Conservation (phyloP, 2,888 invertebrate genomes). For the Bombylius major region DNA sequence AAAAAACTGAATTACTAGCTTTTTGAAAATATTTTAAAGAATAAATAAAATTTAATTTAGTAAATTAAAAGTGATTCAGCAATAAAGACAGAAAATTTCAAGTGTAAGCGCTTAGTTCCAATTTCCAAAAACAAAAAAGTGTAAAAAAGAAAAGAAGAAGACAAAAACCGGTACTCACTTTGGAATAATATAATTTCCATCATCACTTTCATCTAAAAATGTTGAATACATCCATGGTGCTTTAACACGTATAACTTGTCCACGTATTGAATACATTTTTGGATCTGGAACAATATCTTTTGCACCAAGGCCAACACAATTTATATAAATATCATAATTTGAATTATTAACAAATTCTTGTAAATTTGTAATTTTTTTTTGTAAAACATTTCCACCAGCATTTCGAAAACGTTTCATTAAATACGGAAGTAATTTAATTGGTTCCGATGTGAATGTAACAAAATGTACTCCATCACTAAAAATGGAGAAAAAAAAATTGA, state of each 20-base stretch:
- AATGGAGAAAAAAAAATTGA: constrained; percentile 3
- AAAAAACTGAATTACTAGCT: too few relatives aligned
- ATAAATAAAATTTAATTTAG: too few relatives aligned
- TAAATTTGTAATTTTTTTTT: constrained; percentile 41
- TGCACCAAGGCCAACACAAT: constrained; percentile 61
- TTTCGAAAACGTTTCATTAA: constrained; percentile 47
- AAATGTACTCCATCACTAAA: constrained; percentile 50
- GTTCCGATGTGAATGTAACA: constrained; percentile 55
- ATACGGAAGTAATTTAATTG: constrained; percentile 50
- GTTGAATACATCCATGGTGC: constrained; percentile 54
- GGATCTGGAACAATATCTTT: constrained; percentile 48
- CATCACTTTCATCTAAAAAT: constrained; percentile 45
- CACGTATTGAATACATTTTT: constrained; percentile 52
- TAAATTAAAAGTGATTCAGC: too few relatives aligned
- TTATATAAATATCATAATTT: constrained; percentile 57
- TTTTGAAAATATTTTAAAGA: too few relatives aligned
- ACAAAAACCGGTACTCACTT: constrained; percentile 47
- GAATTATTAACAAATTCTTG: constrained; percentile 33
- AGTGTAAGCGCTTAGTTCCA: too few relatives aligned
- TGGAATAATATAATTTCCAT: constrained; percentile 61
- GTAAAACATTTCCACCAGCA: constrained; percentile 45
- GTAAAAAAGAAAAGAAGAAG: too few relatives aligned
- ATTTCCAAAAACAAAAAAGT: too few relatives aligned
- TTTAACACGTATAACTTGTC: constrained; percentile 56
- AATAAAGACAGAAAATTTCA: too few relatives aligned